These are phyloP conservation scores for Elymnias hypermnestra DNA, from an alignment of 1,140 invertebrate genomes.

Conservation along the genomic window DNA sequence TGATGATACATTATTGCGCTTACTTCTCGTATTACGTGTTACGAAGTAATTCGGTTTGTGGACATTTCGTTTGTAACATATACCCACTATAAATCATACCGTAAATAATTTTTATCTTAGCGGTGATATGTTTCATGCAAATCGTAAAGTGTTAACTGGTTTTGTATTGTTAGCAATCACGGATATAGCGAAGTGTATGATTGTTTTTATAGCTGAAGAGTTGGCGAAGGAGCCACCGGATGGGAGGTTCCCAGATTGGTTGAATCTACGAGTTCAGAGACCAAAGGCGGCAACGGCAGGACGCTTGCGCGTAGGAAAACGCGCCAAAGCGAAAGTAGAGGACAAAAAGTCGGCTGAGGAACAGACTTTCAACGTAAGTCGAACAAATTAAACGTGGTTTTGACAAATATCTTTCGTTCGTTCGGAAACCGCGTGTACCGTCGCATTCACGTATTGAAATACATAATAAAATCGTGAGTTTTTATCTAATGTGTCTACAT, in stretches of 20 bases:
- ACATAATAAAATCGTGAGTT: too few species aligned
- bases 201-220: constrained; percentile 49
- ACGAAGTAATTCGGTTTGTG: constrained; percentile 36
- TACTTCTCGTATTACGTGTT: constrained; percentile 20
- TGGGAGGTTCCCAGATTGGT: constrained; percentile 65
- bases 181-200: constrained; percentile 2
- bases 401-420: too few species aligned
- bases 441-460: too few species aligned
- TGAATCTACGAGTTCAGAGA: constrained; percentile 56
- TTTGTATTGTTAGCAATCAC: background rate
- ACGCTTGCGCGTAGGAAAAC: constrained; percentile 55
- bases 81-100: constrained; percentile 8
- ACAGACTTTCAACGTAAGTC: constrained; percentile 58
- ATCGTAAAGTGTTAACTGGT: constrained; percentile 9
- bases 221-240: constrained; percentile 61
- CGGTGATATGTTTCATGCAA: constrained; percentile 20
- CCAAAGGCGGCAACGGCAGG: constrained; percentile 37
- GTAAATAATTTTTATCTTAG: constrained; percentile 3
- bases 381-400: constrained; percentile 22
- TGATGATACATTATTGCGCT: constrained; percentile 7
- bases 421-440: too few species aligned
- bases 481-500: too few species aligned
- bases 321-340: constrained; percentile 42
- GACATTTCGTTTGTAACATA: constrained; percentile 20
- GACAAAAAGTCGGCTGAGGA: constrained; percentile 24